phyloP scores from a whole-genome alignment of 2,797 vertebrate species.

The Microchirus variegatus region DNA sequence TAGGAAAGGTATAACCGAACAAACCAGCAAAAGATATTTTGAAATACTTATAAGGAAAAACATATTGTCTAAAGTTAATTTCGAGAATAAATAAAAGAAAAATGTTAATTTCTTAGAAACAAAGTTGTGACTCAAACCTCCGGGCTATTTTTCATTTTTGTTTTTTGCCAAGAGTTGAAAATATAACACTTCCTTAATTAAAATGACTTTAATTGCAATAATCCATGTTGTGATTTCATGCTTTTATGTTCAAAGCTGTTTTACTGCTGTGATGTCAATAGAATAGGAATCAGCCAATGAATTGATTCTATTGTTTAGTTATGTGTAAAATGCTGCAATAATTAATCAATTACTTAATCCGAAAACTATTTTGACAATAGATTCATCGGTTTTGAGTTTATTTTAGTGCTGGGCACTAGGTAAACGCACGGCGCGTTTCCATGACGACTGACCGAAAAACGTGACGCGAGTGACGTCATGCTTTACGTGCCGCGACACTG shows the following conservation, averaged over 20 bases:
- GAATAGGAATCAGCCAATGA: too few relatives aligned
- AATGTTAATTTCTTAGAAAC: constrained; percentile 74
- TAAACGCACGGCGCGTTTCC: too few relatives aligned
- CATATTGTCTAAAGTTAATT: constrained; percentile 71
- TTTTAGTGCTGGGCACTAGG: too few relatives aligned
- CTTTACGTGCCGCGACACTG: too few relatives aligned
- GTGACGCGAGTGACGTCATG: too few relatives aligned
- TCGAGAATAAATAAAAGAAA: constrained; percentile 36
- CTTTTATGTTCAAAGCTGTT: constrained; percentile 24
- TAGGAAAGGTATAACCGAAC: constrained; percentile 77
- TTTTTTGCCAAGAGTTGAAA: constrained; percentile 66
- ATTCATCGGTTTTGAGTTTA: too few relatives aligned
- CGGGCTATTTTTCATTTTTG: constrained; percentile 71
- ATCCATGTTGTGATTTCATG: constrained; percentile 52
- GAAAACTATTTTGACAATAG: too few relatives aligned
- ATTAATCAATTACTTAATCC: too few relatives aligned
- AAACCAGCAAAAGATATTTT: constrained; percentile 86
- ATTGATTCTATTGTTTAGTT: too few relatives aligned
- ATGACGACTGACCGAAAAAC: too few relatives aligned
- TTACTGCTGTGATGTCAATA: too few relatives aligned
- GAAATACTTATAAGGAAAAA: constrained; percentile 76
- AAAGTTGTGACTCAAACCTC: constrained; percentile 63
- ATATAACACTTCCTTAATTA: constrained; percentile 70
- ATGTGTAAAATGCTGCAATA: too few relatives aligned
- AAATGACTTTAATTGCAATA: constrained; percentile 62